phyloP scores from a whole-genome alignment of 2,113 vertebrate species.

The Aptenodytes patagonicus region DNA sequence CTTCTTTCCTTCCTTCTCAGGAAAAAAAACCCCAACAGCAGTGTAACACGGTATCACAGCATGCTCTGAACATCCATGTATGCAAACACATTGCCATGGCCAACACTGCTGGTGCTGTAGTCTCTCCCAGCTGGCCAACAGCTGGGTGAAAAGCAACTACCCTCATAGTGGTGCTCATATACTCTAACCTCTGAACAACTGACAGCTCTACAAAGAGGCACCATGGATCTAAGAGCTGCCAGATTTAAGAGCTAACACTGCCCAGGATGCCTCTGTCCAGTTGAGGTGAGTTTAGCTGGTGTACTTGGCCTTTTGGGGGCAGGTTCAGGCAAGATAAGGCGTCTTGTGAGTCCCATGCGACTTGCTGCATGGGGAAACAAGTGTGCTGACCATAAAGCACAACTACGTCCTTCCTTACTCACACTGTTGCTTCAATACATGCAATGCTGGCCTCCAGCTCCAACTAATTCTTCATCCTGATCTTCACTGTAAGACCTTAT shows the following conservation, averaged over 20 bases:
- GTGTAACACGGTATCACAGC: background rate
- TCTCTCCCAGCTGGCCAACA: background rate
- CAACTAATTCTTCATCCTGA: background rate
- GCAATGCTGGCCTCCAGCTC: background rate
- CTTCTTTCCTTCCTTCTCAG: background rate
- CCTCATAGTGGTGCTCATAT: background rate
- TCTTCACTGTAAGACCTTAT: background rate
- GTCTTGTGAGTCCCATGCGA: rapidly evolving
- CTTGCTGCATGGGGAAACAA: background rate
- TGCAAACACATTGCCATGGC: background rate
- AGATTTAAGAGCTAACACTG: background rate
- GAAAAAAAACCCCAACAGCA: background rate
- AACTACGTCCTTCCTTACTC: background rate
- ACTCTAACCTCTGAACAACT: background rate
- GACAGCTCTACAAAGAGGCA: background rate
- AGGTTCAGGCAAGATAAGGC: background rate
- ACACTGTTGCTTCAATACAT: background rate
- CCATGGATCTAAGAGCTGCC: no score
- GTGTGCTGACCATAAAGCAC: background rate
- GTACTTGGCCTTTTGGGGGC: background rate
- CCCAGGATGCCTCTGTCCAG: background rate
- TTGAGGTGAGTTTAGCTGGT: background rate
- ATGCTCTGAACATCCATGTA: background rate
- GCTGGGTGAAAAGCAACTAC: background rate
- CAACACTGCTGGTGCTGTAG: background rate